These are phyloP conservation scores for Acropora tenuis DNA, from an alignment of 64 coral and sea anemone genomes.

Conservation along the genomic window DNA sequence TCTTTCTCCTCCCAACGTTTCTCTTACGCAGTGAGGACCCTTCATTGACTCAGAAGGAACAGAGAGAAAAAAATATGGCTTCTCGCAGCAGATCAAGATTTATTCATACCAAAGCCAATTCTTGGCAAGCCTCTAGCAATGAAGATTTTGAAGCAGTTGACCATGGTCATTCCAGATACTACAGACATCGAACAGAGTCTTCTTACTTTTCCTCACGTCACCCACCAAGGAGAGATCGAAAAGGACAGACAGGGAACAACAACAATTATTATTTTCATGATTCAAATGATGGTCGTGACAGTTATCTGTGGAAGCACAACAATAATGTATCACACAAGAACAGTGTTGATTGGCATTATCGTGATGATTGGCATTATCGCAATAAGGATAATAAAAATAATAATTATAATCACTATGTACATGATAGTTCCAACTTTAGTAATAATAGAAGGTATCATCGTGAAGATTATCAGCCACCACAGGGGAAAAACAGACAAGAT, in stretches of 20 bases:
- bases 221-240: no score
- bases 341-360: neutral
- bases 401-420: neutral
- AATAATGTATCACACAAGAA: no score
- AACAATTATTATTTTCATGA: neutral
- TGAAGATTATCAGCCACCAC: neutral
- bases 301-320: neutral
- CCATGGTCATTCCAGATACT: neutral
- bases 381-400: neutral
- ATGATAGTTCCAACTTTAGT: neutral
- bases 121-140: neutral
- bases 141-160: neutral
- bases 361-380: no score
- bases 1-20: neutral
- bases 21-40: neutral
- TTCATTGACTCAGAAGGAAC: neutral
- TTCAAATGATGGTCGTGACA: neutral
- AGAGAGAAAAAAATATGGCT: neutral
- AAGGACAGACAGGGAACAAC: no score
- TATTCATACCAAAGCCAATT: neutral
- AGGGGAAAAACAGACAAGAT: neutral
- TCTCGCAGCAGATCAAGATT: neutral
- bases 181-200: neutral
- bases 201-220: neutral
- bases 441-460: neutral